Base-by-base conservation (phyloP, 2,888 invertebrate species). In the Melinaea menophilus region DNA sequence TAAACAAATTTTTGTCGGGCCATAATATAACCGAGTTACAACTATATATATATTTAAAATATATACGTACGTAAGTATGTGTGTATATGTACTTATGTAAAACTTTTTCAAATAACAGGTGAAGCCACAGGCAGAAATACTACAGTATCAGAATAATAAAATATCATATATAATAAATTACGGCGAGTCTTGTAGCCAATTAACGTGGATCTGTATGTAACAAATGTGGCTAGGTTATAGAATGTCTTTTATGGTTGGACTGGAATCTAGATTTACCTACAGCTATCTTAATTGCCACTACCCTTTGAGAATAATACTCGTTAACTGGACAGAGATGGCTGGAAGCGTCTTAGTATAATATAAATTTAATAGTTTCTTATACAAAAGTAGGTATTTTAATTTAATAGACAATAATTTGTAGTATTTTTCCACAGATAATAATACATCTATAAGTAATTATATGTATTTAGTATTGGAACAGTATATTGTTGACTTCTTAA, bases 181-280 rank as follows among this genome's bases (percentile, higher is more conserved):
- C 31, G 22, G 7, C 51, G 22, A 31, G 51, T 51, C 51, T 51
- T 31, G 51, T 31, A 11, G 22, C 51, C 51, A 51, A 51, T 51
- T 51, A 51, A 51, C 51, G 51, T 51, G 51, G 31, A 31, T 5
- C 9, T 9, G 22, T 11, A 31, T 7, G 51, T 11, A 51, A 51
- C 51, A 51, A 51, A 51, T 31, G 31, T 51, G 51, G 51, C 51
- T 13, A 48, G 48, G 48, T 48, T 51, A 51, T 51, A 51, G 51
- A 31, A 51, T 51, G 51, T 51, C 68, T 68, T 63, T 64, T 68
- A 68, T 62, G 68, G 65, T 59, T 13, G 33, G 33, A 56, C 59
- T 46, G 60, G 59, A 59, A 59, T 66, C 66, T 61, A 58, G 62
- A 60, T 59, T 56, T 58, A 61, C 54, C 60, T 62, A 61, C 48